A percentile compares a stretch with the other conserved stretches of the same genome.
Evolutionary conservation across 2,888 invertebrate genomes (phyloP).

Genomic region (Asteroscopus sphinx): DNA sequence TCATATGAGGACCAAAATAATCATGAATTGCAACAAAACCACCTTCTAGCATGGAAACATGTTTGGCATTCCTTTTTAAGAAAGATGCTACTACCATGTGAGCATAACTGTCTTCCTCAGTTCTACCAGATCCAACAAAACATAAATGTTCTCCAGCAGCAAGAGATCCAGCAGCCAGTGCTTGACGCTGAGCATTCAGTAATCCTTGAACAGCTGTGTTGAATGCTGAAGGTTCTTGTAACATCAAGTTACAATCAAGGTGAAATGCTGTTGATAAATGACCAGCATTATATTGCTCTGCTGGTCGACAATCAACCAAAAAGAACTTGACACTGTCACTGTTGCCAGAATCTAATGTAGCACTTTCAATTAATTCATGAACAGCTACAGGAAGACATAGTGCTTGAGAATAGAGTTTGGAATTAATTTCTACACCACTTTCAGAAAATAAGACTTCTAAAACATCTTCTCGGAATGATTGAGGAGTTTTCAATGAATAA

Average conservation of each 20-base stretch:
- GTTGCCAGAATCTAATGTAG: slow-evolving; percentile 91
- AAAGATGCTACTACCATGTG: slow-evolving; percentile 99
- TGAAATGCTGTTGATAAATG: slow-evolving; percentile 99
- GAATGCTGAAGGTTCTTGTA: slow-evolving; percentile 98
- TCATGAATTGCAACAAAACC: slow-evolving; percentile 96
- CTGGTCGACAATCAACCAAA: slow-evolving; percentile 98
- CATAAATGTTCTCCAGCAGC: slow-evolving; percentile 97
- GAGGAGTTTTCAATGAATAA: slow-evolving; percentile 97
- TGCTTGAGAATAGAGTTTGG: slow-evolving; percentile 93
- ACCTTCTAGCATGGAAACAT: slow-evolving; percentile 97
- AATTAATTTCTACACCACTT: slow-evolving; percentile 89
- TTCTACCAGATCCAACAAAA: slow-evolving; percentile 97
- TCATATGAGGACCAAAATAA: slow-evolving; percentile 94
- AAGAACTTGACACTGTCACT: slow-evolving; percentile 95
- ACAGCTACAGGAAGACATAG: slow-evolving; percentile 99
- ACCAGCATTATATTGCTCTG: slow-evolving; percentile 98
- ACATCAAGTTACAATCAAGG: slow-evolving; percentile 98
- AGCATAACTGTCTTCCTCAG: slow-evolving; percentile 98
- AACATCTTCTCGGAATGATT: slow-evolving; percentile 96
- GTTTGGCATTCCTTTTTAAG: slow-evolving; percentile 97
- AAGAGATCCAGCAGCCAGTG: slow-evolving; percentile 95
- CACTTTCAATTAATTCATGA: slow-evolving; percentile 96
- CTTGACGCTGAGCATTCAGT: slow-evolving; percentile 96
- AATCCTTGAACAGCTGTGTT: slow-evolving; percentile 98
- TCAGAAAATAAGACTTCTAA: slow-evolving; percentile 91